A percentile compares a stretch with the other conserved stretches of the same genome.
Conservation (phyloP, 2,113 vertebrate species). For the Ctenomys sociabilis region DNA sequence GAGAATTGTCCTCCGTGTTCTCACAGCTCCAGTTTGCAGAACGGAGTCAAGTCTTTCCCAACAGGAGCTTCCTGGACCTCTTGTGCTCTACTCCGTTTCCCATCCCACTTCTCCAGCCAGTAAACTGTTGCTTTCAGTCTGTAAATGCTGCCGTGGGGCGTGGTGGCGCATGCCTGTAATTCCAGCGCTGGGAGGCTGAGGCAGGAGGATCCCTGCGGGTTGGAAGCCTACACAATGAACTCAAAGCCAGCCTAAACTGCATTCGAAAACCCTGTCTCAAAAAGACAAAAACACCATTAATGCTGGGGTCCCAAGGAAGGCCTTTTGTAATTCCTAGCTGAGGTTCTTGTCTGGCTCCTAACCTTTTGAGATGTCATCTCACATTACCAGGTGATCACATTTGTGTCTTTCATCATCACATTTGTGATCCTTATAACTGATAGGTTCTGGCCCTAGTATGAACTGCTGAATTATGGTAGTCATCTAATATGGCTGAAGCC, state of each 20-base stretch:
- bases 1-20: neutral
- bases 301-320: neutral
- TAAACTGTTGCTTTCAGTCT: neutral
- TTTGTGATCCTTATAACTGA: neutral
- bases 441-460: no score
- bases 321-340: neutral
- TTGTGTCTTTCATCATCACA: neutral
- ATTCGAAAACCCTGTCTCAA: neutral
- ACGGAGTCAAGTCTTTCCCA: neutral
- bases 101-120: neutral
- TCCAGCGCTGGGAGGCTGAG: neutral
- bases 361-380: neutral
- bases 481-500: no score
- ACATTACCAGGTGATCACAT: neutral
- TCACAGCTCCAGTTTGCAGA: neutral
- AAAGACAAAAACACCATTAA: neutral
- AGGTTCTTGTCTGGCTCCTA: neutral
- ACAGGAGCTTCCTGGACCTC: neutral
- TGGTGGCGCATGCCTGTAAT: neutral
- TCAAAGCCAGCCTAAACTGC: neutral
- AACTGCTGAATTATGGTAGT: no score
- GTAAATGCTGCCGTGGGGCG: neutral
- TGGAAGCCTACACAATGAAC: no score
- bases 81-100: neutral
- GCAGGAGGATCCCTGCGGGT: neutral